Base-by-base conservation (phyloP, 2,113 vertebrate genomes). In the Condylura cristata region DNA sequence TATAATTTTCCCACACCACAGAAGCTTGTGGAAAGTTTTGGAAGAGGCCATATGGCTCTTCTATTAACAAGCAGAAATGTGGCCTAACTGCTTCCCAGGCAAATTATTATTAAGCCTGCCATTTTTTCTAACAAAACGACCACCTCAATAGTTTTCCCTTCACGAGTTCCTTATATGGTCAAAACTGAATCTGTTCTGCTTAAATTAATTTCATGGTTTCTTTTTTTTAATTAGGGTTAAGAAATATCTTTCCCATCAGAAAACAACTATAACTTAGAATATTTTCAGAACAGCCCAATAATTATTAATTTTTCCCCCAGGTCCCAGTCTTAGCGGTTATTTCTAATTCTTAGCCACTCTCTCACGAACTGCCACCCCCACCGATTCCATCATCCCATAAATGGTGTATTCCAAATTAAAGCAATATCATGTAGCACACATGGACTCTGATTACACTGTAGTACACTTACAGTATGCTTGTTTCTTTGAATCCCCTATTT, bases 81-180 rank as follows among this genome's bases (percentile, higher is more conserved):
- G 89, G 65, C 93, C 95, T 93, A 94, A 91, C 66, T 96, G 87
- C 66, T 89, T 96, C 41, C 65, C 83, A 88, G 78, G 89, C 71
- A 96, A 89, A 97, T 96, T 89, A 94, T 96, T 96, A 96, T 91
- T 96, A 95, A 89, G 39, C 1, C 3, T 84, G 74, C 63, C 44
- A 88, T 93, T 79, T 88, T 71, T 51, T 84, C 89, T 51, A 81
- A 51, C 9, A 30, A 93, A 86, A 81, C 1, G 14, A 79, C 28
- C 83, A 89, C 76, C 81, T 95, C 81, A 92, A 56, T 74, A 65
- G 71, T 72, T 61, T 51, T 17, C 48, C 20, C 12, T 22, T 1
- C 7, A 41, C 20, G 26, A 92, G 66, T 46, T 9, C 83, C 44
- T 58, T 90, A 34, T 56, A 93, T 92, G 65, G 86, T 84, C 75